These are phyloP conservation scores for Hippocampus abdominalis DNA, from an alignment of 2,113 vertebrate genomes.

Conservation along the genomic window DNA sequence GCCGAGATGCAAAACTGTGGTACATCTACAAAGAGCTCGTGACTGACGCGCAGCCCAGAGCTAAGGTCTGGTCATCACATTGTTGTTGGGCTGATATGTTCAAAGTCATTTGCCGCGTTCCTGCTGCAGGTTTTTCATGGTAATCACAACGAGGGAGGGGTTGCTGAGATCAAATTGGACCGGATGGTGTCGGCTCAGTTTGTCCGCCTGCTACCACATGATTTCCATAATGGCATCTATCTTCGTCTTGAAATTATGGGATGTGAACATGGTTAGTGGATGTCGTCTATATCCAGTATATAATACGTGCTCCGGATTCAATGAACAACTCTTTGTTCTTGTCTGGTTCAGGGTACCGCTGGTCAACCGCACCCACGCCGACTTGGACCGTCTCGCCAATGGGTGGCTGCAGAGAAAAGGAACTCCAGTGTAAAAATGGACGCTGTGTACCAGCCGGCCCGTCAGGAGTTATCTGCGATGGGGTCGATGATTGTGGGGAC, in stretches of 20 bases:
- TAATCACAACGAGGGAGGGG: constrained; percentile 61
- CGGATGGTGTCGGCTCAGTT: constrained; percentile 73
- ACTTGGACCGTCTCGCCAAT: constrained; percentile 4
- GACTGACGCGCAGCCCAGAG: constrained; percentile 44
- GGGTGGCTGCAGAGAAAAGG: constrained; percentile 51
- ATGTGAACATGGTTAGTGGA: constrained; percentile 71
- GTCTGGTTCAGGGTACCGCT: constrained; percentile 33
- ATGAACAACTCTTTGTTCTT: too few species aligned
- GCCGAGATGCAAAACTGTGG: constrained; percentile 74
- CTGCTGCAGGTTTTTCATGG: constrained; percentile 70
- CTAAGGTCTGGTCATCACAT: constrained; percentile 65
- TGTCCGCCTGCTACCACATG: constrained; percentile 76
- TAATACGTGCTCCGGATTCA: too few species aligned
- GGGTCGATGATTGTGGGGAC: constrained; percentile 76
- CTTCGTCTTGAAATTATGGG: constrained; percentile 81
- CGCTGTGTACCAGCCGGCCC: constrained; percentile 69
- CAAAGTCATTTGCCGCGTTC: background rate
- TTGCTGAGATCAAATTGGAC: constrained; percentile 62
- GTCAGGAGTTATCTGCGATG: constrained; percentile 69
- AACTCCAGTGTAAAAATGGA: constrained; percentile 73
- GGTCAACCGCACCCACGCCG: constrained; percentile 30
- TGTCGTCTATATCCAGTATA: background rate
- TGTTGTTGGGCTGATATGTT: background rate
- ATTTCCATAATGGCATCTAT: constrained; percentile 70
- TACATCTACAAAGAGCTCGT: constrained; percentile 67